Conservation (phyloP, 2,113 vertebrate genomes). For the Atlantisia rogersi region DNA sequence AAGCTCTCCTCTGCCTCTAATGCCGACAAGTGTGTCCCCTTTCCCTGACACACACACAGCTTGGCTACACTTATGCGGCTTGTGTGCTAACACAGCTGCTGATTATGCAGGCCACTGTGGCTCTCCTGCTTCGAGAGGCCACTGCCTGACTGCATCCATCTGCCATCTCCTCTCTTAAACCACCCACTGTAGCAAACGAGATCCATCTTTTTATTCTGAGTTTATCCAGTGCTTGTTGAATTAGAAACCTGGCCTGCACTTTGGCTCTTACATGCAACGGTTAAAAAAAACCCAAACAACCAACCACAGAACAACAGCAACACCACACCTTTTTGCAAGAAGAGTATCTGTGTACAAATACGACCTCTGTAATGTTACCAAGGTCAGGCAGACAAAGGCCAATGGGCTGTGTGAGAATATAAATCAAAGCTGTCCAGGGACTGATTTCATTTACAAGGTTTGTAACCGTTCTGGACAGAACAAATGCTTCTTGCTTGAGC, state of each 20-base stretch:
- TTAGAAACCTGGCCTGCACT: background rate
- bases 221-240: background rate
- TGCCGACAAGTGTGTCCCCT: background rate
- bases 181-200: background rate
- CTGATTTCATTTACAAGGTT: slow-evolving; percentile 51
- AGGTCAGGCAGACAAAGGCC: slow-evolving; percentile 44
- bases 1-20: slow-evolving; percentile 9
- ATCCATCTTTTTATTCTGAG: background rate
- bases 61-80: background rate
- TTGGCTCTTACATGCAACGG: background rate
- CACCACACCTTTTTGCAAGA: background rate
- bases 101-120: background rate
- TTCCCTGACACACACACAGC: background rate
- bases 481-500: slow-evolving; percentile 15
- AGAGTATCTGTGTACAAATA: slow-evolving; percentile 21
- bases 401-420: slow-evolving; percentile 20
- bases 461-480: slow-evolving; percentile 36
- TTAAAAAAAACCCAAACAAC: background rate
- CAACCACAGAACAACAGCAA: background rate
- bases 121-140: background rate
- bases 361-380: slow-evolving; percentile 35
- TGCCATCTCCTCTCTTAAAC: background rate
- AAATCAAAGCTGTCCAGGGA: slow-evolving; percentile 55
- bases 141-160: background rate
- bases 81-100: background rate